Evolutionary conservation across 2,888 invertebrate genomes (phyloP).

Genomic region (Dioctria linearis): DNA sequence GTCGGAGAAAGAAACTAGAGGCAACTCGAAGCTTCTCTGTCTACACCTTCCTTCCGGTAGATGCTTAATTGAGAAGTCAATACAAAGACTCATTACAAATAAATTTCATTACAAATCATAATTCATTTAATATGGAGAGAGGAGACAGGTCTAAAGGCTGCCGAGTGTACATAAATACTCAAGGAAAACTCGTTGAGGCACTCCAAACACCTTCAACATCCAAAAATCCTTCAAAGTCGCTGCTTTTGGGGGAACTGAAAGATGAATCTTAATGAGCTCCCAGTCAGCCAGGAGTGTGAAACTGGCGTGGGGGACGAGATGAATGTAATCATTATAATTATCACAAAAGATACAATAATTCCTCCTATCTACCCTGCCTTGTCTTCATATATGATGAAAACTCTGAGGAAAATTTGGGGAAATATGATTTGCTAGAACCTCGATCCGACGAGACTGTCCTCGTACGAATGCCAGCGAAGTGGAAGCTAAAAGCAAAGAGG

Average conservation of each 20-base stretch:
- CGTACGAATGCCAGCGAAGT: background rate
- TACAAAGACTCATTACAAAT: slow-evolving; percentile 56
- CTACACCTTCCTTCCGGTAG: background rate
- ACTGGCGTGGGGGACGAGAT: background rate
- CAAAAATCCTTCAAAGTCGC: slow-evolving; percentile 36
- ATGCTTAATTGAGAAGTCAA: slow-evolving; percentile 57
- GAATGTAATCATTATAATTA: slow-evolving; percentile 38
- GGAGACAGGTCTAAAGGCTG: background rate
- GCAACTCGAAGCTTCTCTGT: background rate
- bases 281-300: background rate
- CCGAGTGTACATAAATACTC: background rate
- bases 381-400: no score
- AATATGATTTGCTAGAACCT: background rate
- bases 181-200: background rate
- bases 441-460: background rate
- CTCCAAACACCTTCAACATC: slow-evolving; percentile 4
- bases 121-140: slow-evolving; percentile 52
- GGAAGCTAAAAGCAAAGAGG: slow-evolving; percentile 20
- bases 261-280: slow-evolving; percentile 46
- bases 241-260: slow-evolving; percentile 15
- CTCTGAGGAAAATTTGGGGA: no score
- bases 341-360: slow-evolving; percentile 43
- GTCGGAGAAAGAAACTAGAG: background rate
- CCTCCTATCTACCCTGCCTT: background rate
- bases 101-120: slow-evolving; percentile 56